These are phyloP conservation scores for Pampus argenteus DNA, from an alignment of 2,797 vertebrate species.

Conservation along the genomic window DNA sequence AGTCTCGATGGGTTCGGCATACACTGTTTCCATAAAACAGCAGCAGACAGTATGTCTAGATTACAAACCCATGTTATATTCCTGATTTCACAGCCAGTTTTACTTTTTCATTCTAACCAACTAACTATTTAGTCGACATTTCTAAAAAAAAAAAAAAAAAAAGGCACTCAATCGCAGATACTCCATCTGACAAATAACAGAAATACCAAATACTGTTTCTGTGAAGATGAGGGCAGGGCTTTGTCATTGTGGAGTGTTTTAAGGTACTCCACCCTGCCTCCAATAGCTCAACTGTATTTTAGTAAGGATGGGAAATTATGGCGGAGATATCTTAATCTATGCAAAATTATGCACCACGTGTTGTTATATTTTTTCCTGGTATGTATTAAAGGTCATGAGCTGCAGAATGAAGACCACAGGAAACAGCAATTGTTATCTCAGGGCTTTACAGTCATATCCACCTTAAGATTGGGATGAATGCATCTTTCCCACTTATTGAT, in stretches of 20 bases:
- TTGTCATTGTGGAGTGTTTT: conserved; percentile 76
- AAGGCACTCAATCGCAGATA: conserved; percentile 12
- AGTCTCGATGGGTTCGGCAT: conserved; percentile 45
- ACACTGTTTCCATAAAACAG: conserved; percentile 55
- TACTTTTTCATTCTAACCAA: conserved; percentile 1
- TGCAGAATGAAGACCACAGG: conserved; percentile 3
- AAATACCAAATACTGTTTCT: conserved; percentile 68
- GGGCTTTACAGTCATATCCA: conserved; percentile 57
- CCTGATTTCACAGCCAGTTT: background rate
- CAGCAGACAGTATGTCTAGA: conserved; percentile 25
- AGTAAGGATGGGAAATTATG: background rate
- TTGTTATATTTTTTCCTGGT: background rate
- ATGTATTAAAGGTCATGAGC: background rate
- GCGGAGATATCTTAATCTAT: background rate
- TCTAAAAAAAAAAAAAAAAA: no score
- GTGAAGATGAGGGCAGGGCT: conserved; percentile 80
- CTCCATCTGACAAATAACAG: conserved; percentile 55
- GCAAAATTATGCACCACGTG: background rate
- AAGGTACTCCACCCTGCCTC: conserved; percentile 70
- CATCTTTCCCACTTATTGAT: conserved; percentile 82
- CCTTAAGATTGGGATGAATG: conserved; percentile 78
- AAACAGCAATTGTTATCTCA: conserved; percentile 15
- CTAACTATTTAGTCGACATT: conserved; percentile 19
- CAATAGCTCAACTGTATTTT: conserved; percentile 13
- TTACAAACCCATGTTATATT: conserved; percentile 25